Conservation (phyloP, 2,797 vertebrate genomes). For the Syngnathus acus region DNA sequence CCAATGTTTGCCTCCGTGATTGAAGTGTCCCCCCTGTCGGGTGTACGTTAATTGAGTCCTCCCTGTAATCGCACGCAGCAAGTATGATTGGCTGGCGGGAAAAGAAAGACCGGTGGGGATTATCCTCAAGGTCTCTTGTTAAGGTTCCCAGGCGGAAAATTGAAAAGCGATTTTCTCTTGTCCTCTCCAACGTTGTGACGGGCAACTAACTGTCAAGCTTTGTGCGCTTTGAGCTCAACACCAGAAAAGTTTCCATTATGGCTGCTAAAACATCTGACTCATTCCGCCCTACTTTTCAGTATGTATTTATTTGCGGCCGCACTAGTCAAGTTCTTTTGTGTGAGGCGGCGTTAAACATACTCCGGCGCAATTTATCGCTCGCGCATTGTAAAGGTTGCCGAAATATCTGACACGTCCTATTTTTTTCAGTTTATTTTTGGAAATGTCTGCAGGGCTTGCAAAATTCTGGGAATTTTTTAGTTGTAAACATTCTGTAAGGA, state of each 20-base stretch:
- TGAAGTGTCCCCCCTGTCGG: conserved; percentile 40
- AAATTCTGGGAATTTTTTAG: too few species aligned
- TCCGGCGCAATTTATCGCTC: too few species aligned
- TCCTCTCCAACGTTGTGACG: neutral
- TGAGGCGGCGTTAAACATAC: neutral
- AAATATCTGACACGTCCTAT: neutral
- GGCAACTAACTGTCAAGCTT: neutral
- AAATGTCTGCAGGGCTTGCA: too few species aligned
- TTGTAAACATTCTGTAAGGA: too few species aligned
- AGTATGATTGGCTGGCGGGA: conserved; percentile 36
- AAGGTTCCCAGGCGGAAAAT: neutral
- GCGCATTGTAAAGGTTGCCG: neutral
- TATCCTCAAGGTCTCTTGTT: neutral
- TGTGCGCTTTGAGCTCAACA: neutral
- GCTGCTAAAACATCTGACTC: neutral
- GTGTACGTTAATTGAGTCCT: conserved; percentile 52
- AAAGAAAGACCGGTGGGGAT: conserved; percentile 9
- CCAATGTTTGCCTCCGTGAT: conserved; percentile 60
- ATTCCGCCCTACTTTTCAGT: neutral
- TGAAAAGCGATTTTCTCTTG: neutral
- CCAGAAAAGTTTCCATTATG: neutral
- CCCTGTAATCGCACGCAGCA: conserved; percentile 46
- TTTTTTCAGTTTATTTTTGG: too few species aligned
- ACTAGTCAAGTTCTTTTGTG: neutral
- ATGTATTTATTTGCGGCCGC: neutral